Evolutionary conservation across 1,140 invertebrate genomes (phyloP).

Genomic region (Stenopsyche tienmushanensis): DNA sequence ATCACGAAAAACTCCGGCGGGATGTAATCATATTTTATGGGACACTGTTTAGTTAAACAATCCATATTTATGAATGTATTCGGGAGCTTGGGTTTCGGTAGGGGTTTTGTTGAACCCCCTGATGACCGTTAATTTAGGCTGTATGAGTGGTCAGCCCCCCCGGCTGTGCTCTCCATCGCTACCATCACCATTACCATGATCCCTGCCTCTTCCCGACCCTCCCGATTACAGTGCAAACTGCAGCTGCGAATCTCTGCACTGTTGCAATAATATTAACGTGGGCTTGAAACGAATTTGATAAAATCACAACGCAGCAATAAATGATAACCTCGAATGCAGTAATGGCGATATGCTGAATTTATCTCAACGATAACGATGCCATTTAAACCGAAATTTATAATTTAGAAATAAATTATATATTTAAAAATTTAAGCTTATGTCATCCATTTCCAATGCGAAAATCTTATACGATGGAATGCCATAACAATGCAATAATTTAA

Average conservation of each 20-base stretch:
- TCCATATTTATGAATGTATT: not conserved
- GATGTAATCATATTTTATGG: not conserved
- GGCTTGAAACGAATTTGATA: not conserved
- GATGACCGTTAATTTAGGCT: constrained; percentile 24
- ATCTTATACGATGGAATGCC: too few relatives aligned
- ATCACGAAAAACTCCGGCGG: too few relatives aligned
- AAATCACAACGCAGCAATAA: too few relatives aligned
- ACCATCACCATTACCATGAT: constrained; percentile 16
- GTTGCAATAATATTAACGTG: not conserved
- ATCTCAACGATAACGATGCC: too few relatives aligned
- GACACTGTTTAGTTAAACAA: constrained; percentile 3
- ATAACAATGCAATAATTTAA: too few relatives aligned
- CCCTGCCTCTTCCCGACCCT: not conserved
- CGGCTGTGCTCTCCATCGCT: constrained; percentile 3
- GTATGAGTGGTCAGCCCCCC: constrained; percentile 21
- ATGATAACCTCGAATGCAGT: too few relatives aligned
- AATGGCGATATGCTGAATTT: too few relatives aligned
- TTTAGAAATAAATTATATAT: too few relatives aligned
- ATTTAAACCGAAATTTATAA: too few relatives aligned
- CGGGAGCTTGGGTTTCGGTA: not conserved
- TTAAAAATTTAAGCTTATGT: too few relatives aligned
- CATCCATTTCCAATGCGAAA: too few relatives aligned
- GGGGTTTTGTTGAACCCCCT: constrained; percentile 4
- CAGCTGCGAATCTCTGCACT: constrained; percentile 6
- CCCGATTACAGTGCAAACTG: constrained; percentile 7